phyloP scores from a whole-genome alignment of 2,113 vertebrate genomes.

The Apaloderma vittatum region DNA sequence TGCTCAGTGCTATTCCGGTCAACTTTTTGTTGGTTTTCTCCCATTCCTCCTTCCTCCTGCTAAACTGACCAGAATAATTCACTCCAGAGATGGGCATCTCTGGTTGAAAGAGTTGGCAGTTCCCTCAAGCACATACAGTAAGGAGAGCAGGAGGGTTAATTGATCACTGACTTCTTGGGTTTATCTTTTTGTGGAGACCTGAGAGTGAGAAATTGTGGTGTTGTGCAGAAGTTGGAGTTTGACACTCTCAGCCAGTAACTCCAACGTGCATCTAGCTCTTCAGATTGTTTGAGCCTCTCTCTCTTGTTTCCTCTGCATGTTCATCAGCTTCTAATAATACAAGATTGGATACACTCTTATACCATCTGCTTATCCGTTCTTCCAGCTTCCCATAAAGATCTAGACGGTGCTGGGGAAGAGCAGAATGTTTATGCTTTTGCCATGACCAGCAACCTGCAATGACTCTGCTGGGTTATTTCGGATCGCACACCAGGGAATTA shows the following conservation, averaged over 20 bases:
- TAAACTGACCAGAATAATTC: not conserved
- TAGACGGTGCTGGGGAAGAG: not conserved
- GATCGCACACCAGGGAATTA: accelerated
- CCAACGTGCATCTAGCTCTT: accelerated
- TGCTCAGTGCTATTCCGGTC: not conserved
- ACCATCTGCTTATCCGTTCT: accelerated
- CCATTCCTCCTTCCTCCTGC: not conserved
- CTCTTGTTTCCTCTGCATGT: not conserved
- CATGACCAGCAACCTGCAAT: not conserved
- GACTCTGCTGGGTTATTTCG: not conserved
- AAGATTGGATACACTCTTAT: not conserved
- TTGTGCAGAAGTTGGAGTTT: not conserved
- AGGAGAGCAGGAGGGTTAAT: not conserved
- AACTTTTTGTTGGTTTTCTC: not conserved
- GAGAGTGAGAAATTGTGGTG: not conserved
- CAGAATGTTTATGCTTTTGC: not conserved
- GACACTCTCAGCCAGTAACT: not conserved
- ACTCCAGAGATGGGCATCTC: not conserved
- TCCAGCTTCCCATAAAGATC: no score
- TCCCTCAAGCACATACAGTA: not conserved
- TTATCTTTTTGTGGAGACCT: not conserved
- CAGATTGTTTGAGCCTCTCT: not conserved
- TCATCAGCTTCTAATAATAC: not conserved
- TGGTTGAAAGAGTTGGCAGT: not conserved
- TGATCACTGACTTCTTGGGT: not conserved